Evolutionary conservation across 2,888 invertebrate species (phyloP), one percentile per base, ranked within the genome.

Genomic region (Pyrrhosoma nymphula): DNA sequence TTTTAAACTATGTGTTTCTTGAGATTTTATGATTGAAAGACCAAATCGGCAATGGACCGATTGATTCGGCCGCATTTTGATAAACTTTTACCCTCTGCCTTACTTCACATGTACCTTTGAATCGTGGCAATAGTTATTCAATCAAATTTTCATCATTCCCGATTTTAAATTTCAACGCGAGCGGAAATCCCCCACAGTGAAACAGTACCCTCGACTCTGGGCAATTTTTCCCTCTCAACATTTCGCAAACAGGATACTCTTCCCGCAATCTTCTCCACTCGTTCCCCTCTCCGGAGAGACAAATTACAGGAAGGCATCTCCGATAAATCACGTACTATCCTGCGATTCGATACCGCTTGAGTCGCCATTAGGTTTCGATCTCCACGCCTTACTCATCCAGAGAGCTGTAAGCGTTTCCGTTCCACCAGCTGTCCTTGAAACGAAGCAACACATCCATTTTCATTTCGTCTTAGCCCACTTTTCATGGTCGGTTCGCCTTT

Each of bases 231-330:
- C 16, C 1, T n/a, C 82, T 16, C 35, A 69, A 1, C 35, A 35
- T 35, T 82, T 0, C 30, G 35, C 82, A 35, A 82, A 35, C 82
- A 82, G 82, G 82, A 82, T 82, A 35, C 18, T 10, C 23, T 89
- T 55, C 16, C 89, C n/a, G 55, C 55, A 14, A 26, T 89, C n/a
- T 47, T 89, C 56, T 56, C 56, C 6, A 0, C 39, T 0, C 18
- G 2, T 47, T 47, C 89, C 8, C 89, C 56, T 47, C 89, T 47
- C 82, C 89, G 56, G 56, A n/a, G 20, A 20, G 8, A 55, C 26
- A 56, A 89, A 89, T 89, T 56, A 56, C 89, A n/a, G 89, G 89
- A 56, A 56, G n/a, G 89, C 47, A 89, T 89, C 89, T 89, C 47
- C 55, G 56, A 55, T n/a, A 55, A 47, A 56, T 47, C 55, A 20